Conservation (phyloP, 64 coral and sea anemone genomes). For the Dendronephthya gigantea region DNA sequence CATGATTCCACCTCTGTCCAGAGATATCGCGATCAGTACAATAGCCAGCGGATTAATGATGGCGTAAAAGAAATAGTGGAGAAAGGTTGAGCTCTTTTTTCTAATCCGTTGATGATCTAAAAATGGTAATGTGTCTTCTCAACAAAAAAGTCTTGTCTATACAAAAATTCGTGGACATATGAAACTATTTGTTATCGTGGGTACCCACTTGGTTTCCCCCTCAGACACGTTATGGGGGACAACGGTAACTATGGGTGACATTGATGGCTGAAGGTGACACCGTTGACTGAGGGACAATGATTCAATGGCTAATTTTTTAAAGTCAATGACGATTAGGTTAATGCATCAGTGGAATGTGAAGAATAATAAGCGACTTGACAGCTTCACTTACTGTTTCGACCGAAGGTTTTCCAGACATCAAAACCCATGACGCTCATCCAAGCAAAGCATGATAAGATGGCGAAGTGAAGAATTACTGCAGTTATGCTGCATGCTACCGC, state of each 20-base stretch:
- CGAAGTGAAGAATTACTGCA: neutral
- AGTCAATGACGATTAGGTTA: no score
- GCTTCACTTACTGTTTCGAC: neutral
- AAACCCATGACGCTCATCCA: conserved; percentile 14
- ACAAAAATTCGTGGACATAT: no score
- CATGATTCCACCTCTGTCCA: neutral
- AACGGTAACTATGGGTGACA: no score
- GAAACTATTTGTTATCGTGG: no score
- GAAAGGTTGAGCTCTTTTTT: neutral
- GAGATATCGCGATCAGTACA: neutral
- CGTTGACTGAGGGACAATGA: no score
- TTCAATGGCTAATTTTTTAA: no score
- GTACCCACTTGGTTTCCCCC: no score
- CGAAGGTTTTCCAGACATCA: conserved; percentile 9
- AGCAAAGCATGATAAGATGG: neutral
- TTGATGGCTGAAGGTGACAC: no score
- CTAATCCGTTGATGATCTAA: neutral
- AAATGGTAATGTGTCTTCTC: neutral
- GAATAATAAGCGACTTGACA: neutral
- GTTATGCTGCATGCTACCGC: neutral
- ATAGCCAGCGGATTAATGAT: neutral
- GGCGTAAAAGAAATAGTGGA: neutral
- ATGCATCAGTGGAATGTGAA: no score
- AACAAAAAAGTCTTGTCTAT: no score
- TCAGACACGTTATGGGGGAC: no score